These are phyloP conservation scores for Papilio gigon DNA, from an alignment of 2,888 invertebrate species.

Conservation along the genomic window DNA sequence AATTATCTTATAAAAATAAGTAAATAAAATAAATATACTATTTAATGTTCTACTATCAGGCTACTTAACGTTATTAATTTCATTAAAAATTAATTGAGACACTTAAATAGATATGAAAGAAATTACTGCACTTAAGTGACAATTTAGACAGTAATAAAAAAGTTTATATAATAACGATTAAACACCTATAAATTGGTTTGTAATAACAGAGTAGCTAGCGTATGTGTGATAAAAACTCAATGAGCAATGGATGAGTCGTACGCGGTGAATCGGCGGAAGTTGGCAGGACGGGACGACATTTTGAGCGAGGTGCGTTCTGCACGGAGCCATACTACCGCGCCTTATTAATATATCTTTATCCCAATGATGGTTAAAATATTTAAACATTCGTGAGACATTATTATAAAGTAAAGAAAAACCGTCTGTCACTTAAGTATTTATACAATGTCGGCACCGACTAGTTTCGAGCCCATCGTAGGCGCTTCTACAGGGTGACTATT, in stretches of 20 bases:
- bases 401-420: no score
- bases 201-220: background rate
- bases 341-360: slow-evolving; percentile 58
- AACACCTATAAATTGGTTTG: background rate
- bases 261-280: slow-evolving; percentile 75
- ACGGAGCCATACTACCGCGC: slow-evolving; percentile 53
- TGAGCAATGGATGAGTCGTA: slow-evolving; percentile 43
- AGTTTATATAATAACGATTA: background rate
- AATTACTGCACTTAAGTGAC: background rate
- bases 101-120: background rate
- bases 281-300: slow-evolving; percentile 74
- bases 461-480: no score
- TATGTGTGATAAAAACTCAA: slow-evolving; percentile 8
- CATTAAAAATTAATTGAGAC: background rate
- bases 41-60: background rate
- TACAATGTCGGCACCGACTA: no score
- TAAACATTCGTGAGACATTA: no score
- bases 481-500: no score
- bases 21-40: background rate
- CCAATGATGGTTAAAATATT: background rate
- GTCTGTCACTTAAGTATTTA: no score
- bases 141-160: background rate
- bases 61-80: background rate
- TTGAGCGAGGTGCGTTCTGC: slow-evolving; percentile 66
- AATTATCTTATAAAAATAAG: background rate